phyloP scores from a whole-genome alignment of 2,113 vertebrate genomes.

The Octodon degus region DNA sequence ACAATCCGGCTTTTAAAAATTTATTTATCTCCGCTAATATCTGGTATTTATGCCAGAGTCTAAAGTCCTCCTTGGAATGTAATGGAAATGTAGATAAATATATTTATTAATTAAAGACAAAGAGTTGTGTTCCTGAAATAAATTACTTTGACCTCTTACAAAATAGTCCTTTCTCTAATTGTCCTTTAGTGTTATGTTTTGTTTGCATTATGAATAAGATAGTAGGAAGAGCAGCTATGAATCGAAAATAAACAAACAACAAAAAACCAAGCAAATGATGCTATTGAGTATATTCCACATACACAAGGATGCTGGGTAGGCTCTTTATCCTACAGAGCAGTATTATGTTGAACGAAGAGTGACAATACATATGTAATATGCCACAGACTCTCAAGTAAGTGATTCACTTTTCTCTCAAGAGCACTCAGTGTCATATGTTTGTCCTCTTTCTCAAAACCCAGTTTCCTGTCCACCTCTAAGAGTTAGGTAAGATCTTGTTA shows the following conservation, averaged over 20 bases:
- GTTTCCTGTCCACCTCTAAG: background rate
- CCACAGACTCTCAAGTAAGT: background rate
- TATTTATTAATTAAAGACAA: constrained; percentile 40
- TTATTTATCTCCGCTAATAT: background rate
- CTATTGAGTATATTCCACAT: background rate
- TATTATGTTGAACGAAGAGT: background rate
- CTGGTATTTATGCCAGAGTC: background rate
- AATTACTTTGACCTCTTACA: background rate
- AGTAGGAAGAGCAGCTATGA: background rate
- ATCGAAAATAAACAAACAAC: background rate
- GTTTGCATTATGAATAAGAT: background rate
- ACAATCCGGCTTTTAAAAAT: background rate
- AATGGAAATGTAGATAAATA: background rate
- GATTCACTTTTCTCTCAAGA: background rate
- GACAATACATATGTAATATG: background rate
- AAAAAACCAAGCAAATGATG: background rate
- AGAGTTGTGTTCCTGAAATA: background rate
- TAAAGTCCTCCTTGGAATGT: background rate
- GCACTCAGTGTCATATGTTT: background rate
- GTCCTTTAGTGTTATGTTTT: background rate
- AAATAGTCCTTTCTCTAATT: background rate
- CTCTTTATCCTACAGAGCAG: background rate
- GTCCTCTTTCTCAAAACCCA: background rate
- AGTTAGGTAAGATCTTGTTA: background rate
- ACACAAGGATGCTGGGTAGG: background rate